Evolutionary conservation across 2,888 invertebrate species (phyloP).

Genomic region (Noctua comes): DNA sequence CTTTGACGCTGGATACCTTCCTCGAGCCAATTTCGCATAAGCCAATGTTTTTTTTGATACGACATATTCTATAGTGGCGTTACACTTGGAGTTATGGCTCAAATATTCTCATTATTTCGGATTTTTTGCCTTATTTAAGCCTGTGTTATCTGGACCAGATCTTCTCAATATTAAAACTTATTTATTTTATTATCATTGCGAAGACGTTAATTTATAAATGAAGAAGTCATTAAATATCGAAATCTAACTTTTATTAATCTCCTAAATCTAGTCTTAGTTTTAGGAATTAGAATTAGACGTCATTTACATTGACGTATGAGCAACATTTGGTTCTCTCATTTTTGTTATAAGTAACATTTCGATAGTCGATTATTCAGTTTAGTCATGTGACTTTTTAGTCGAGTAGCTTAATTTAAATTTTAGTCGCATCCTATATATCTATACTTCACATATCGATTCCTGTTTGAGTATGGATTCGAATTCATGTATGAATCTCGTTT

Average conservation of each 20-base stretch:
- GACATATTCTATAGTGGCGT: not conserved
- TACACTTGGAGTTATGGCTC: not conserved
- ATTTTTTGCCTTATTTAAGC: not conserved
- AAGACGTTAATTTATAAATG: constrained; percentile 57
- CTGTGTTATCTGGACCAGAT: constrained; percentile 64
- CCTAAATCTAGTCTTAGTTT: constrained; percentile 62
- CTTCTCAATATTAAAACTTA: constrained; percentile 51
- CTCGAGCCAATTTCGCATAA: not conserved
- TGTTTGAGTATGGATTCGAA: constrained; percentile 26
- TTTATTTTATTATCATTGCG: constrained; percentile 65
- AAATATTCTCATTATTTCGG: not conserved
- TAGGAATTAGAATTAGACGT: constrained; percentile 61
- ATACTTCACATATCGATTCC: constrained; percentile 26
- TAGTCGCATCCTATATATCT: constrained; percentile 29
- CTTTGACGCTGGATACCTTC: not conserved
- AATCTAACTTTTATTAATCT: constrained; percentile 55
- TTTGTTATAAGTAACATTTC: constrained; percentile 56
- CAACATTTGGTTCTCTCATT: constrained; percentile 72
- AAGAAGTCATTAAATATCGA: constrained; percentile 62
- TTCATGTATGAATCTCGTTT: constrained; percentile 32
- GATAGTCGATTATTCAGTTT: constrained; percentile 61
- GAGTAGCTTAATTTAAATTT: constrained; percentile 46
- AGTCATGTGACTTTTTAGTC: constrained; percentile 54
- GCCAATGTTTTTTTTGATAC: not conserved
- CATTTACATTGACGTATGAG: constrained; percentile 66